A percentile compares a stretch with the other conserved stretches of the same genome.
Evolutionary conservation across 1,140 invertebrate genomes (phyloP).

Genomic region (Orchestia grillus): DNA sequence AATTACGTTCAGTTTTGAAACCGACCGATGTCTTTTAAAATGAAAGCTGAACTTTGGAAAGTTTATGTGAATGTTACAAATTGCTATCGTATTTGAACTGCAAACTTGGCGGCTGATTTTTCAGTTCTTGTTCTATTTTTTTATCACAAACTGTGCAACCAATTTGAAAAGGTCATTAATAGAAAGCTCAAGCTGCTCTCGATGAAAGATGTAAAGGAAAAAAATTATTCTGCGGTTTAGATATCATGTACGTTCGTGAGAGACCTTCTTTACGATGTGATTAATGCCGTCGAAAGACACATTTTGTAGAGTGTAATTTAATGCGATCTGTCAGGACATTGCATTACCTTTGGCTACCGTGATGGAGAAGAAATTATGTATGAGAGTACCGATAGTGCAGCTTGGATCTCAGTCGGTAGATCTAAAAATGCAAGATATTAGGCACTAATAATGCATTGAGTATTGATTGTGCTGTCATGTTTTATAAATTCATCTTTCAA

Average conservation of each 20-base stretch:
- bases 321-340: no score
- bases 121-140: neutral
- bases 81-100: neutral
- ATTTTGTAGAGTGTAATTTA: no score
- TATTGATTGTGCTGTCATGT: neutral
- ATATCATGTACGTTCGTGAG: neutral
- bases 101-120: neutral
- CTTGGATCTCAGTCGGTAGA: neutral
- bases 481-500: neutral
- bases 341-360: neutral
- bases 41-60: neutral
- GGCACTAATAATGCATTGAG: neutral
- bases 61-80: neutral
- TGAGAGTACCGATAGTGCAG: neutral
- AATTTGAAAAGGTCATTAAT: neutral
- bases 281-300: no score
- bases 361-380: neutral
- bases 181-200: neutral
- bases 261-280: no score
- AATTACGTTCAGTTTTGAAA: neutral
- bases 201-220: neutral
- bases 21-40: neutral
- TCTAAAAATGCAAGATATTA: neutral
- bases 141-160: neutral
- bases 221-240: neutral